Evolutionary conservation across 1,140 invertebrate species (phyloP), one percentile per base, ranked within the genome.

Genomic region (Diabrotica virgifera): DNA sequence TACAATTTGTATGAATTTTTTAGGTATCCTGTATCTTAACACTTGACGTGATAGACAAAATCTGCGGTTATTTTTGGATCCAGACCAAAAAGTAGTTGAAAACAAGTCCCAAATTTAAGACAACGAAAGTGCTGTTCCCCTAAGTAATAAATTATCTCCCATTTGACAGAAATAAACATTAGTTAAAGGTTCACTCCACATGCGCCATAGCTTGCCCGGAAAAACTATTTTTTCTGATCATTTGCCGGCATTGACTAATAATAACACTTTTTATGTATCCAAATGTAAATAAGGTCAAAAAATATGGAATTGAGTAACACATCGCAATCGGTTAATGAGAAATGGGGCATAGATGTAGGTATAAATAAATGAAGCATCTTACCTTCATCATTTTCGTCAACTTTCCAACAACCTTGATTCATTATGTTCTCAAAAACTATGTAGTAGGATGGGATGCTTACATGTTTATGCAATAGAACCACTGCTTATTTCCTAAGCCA

Each of bases 381-480:
- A 85, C 85, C 84, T 79, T 83, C 83, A 61, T 85, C 82, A 40
- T 85, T 79, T 6, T 83, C 79, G 63, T 85, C 82, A 60, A 85
- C 79, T 75, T 85, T 85, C 84, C 85, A 86, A 73, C 82, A 82
- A 53, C 80, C 83, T 62, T 80, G 82, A 68, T 69, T 79, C 82
- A 83, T 84, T 55, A 14, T 71, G 11, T 11, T 62, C 24, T 10
- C 9, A 5, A 36, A 56, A 62, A 56, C 8, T 46, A 4, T 46
- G n/a, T 46, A 46, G 8, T 3, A 4, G 40, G n/a, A 46, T 10
- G 6, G 8, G 8, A 10, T n/a, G n/a, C n/a, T 10, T 46, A 46
- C 8, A 46, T 46, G n/a, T 46, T 46, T 46, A 46, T 46, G 40
- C 40, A 46, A 46, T n/a, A 46, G 40, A 46, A 8, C 40, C n/a